Evolutionary conservation across 2,888 invertebrate species (phyloP).

Genomic region (Spisula solida): DNA sequence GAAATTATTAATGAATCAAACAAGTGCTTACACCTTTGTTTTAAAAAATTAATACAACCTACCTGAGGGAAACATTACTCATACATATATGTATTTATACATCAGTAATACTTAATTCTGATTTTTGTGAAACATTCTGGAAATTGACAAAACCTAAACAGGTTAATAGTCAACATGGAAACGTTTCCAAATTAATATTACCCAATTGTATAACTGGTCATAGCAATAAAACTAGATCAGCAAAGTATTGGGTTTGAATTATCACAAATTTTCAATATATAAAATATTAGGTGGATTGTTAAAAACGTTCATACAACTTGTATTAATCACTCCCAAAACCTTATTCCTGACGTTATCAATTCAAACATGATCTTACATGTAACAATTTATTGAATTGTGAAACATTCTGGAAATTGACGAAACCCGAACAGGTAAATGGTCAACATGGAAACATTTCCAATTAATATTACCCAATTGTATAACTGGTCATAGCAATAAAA

Average conservation of each 20-base stretch:
- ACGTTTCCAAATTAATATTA: slow-evolving; percentile 27
- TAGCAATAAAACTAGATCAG: not conserved
- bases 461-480: slow-evolving; percentile 33
- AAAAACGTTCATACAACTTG: no score
- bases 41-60: no score
- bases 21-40: no score
- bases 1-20: no score
- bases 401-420: slow-evolving; percentile 56
- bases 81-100: no score
- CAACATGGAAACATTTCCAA: slow-evolving; percentile 56
- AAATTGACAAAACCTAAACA: slow-evolving; percentile 38
- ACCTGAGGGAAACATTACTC: no score
- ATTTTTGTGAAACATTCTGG: slow-evolving; percentile 49
- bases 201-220: slow-evolving; percentile 38
- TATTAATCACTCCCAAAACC: slow-evolving; percentile 20
- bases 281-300: no score
- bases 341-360: slow-evolving; percentile 29
- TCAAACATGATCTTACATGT: no score
- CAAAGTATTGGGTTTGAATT: not conserved
- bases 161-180: slow-evolving; percentile 50
- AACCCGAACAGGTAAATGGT: not conserved
- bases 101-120: no score
- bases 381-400: slow-evolving; percentile 10
- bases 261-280: no score
- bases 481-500: slow-evolving; percentile 27